Evolutionary conservation across 1,140 invertebrate genomes (phyloP), one percentile per base, ranked within the genome.

Genomic region (Drosophila murphyi): DNA sequence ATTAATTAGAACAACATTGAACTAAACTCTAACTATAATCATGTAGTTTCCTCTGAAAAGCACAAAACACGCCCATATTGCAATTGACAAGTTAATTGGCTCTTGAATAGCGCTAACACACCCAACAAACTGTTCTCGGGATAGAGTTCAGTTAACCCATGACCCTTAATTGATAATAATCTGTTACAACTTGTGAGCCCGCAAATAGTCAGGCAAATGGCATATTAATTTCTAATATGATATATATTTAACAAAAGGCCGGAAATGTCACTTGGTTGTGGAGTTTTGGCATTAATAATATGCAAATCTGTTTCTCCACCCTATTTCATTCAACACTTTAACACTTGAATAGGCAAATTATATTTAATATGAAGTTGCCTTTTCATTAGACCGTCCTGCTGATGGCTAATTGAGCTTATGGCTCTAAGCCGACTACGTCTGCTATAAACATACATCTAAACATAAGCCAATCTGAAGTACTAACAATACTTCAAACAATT

Each of bases 391-490:
- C 45, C 37, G 12, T 37, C 32, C 51, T 50, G 41, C 6, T 56
- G 28, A 50, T 45, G 67, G 35, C 51, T 76, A 72, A 76, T 71
- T 76, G 73, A 64, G 73, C 69, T 72, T 72, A 51, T 41, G 69
- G 28, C 54, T 37, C 29, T 43, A 47, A 51, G 47, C 60, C 43
- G 31, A 3, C 52, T 56, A n/a, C 29, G 28, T 20, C 20, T 20
- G n/a, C 67, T 69, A 82, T 77, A 87, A 82, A 82, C 79, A 76
- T 82, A 77, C 74, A 88, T 88, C 85, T 73, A 78, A 78, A 75
- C 77, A 78, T 88, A 88, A 88, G 79, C 85, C 85, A 78, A 80
- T 85, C 77, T 89, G 80, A 88, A 88, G 81, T 78, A 89, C 80
- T 68, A 70, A 76, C 54, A 76, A 72, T 78, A 70, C 85, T 89